Evolutionary conservation across 2,888 invertebrate species (phyloP).

Genomic region (Pseudolycoriella hygida): DNA sequence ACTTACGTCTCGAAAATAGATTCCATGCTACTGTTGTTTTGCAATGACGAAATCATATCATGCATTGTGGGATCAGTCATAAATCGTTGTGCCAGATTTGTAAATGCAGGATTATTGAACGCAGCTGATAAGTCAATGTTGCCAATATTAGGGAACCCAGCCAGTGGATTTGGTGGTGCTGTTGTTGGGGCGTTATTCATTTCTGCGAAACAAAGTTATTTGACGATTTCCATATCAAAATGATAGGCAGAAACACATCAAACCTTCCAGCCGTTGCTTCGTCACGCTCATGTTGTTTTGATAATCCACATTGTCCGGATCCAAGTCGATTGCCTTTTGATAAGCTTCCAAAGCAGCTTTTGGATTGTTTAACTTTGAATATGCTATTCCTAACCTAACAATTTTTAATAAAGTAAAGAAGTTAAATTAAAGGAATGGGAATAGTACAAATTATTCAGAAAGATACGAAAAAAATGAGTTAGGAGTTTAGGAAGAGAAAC

Average conservation of each 20-base stretch:
- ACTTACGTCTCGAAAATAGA: conserved; percentile 9
- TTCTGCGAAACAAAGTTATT: background rate
- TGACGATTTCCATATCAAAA: background rate
- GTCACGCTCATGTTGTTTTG: conserved; percentile 70
- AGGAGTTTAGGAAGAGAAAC: background rate
- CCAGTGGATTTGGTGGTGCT: background rate
- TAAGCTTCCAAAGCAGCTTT: conserved; percentile 75
- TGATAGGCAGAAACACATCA: background rate
- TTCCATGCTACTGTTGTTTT: conserved; percentile 9
- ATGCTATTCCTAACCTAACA: conserved; percentile 39
- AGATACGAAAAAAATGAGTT: too few relatives aligned
- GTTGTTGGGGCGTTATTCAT: background rate
- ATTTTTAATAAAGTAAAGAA: conserved; percentile 24
- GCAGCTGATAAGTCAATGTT: conserved; percentile 10
- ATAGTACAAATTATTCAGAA: too few relatives aligned
- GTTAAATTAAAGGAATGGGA: too few relatives aligned
- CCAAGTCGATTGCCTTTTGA: conserved; percentile 71
- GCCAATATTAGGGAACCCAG: conserved; percentile 5
- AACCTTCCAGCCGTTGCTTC: conserved; percentile 28
- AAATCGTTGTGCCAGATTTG: conserved; percentile 9
- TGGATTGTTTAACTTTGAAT: conserved; percentile 65
- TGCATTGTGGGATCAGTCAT: conserved; percentile 10
- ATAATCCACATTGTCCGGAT: conserved; percentile 84
- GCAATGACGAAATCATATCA: conserved; percentile 7
- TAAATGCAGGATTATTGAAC: conserved; percentile 10